Evolutionary conservation across 2,888 invertebrate genomes (phyloP), one percentile per base, ranked within the genome.

Genomic region (Leucozona laternaria): DNA sequence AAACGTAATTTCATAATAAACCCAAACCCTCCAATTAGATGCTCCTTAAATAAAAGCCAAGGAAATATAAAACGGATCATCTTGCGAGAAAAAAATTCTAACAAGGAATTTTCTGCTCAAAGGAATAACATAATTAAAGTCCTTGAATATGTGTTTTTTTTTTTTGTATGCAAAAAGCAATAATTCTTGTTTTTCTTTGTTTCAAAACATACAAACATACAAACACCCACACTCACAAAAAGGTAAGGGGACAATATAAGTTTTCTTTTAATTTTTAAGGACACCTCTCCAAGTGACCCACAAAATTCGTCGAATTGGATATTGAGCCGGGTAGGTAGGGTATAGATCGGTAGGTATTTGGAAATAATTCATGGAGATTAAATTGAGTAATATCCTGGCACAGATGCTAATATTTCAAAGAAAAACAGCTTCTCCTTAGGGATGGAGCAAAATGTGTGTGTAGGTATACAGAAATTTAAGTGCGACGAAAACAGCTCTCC

Each of bases 361-460:
- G 22, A 0, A 66, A 48, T 48, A 66, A 66, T 34, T 66, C 20
- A 31, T 20, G 31, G 31, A 66, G 20, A 31, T 66, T 48, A 48
- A 66, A 66, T 66, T 66, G 48, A 66, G 66, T 48, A 48, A 48
- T 48, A 66, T 48, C 66, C 66, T 66, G 66, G 8, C 45, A 66
- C 48, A 31, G 48, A 31, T 66, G 66, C 45, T 45, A 8, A 60
- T 22, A 20, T 15, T n/a, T 4, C 11, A 15, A 22, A 15, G 37
- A 22, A 4, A 60, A 20, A 22, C 7, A 25, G 15, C 3, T 0
- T 4, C 25, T 25, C 3, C n/a, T 53, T 40, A 2, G 28, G n/a
- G 0, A 4, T 45, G 37, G n/a, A 40, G 40, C 22, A 22, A 60
- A 60, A 40, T 40, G 8, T 60, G 40, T 37, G 22, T 58, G 58